phyloP scores from a whole-genome alignment of 2,797 vertebrate species.

The Myiothlypis coronata region DNA sequence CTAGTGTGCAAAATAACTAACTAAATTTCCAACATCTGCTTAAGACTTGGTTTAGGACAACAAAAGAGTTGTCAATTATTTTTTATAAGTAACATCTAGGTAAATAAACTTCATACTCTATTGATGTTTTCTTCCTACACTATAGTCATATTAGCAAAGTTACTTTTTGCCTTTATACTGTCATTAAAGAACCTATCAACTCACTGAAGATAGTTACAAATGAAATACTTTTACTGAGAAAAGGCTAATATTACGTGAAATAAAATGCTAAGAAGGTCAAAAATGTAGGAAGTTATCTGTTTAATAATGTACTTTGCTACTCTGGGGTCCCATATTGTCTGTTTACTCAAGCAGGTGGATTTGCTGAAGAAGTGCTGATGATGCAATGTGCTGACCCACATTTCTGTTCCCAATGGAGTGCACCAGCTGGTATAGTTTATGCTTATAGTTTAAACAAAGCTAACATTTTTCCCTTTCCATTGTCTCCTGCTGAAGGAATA shows the following conservation, averaged over 20 bases:
- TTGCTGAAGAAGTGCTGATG: conserved; percentile 79
- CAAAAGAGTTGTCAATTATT: background rate
- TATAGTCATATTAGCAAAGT: background rate
- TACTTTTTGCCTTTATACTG: background rate
- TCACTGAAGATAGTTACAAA: background rate
- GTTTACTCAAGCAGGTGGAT: conserved; percentile 80
- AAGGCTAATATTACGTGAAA: background rate
- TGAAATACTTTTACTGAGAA: background rate
- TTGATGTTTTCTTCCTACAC: background rate
- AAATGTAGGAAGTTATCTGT: conserved; percentile 48
- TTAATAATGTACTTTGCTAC: conserved; percentile 77
- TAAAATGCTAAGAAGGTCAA: conserved; percentile 42
- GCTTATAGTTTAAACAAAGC: conserved; percentile 64
- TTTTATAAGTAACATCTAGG: background rate
- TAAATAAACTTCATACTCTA: background rate
- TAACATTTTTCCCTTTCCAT: conserved; percentile 4
- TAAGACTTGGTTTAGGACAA: background rate
- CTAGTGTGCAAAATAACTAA: background rate
- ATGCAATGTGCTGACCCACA: conserved; percentile 87
- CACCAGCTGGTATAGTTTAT: conserved; percentile 71
- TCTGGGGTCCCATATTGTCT: conserved; percentile 67
- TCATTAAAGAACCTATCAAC: background rate
- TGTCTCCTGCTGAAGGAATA: conserved; percentile 28
- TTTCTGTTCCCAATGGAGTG: conserved; percentile 81
- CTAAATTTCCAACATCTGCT: background rate